A percentile compares a stretch with the other conserved stretches of the same genome.
These are phyloP conservation scores for Drosophila longiperda DNA, from an alignment of 2,888 invertebrate species.

Conservation along the genomic window DNA sequence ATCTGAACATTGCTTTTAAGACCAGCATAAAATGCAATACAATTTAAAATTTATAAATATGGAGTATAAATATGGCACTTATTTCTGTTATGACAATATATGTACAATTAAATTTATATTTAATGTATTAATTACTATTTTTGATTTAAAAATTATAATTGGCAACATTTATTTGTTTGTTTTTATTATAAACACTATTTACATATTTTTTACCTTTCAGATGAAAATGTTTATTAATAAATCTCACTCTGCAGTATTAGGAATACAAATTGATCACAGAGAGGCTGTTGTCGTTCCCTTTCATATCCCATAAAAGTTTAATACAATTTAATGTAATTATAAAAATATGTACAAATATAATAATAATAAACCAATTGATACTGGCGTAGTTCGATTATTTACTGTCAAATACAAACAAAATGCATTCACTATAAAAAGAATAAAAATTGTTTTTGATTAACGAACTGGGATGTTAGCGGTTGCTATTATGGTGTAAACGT, in stretches of 20 bases:
- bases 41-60: background rate
- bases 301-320: constrained; percentile 88
- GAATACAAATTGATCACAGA: constrained; percentile 94
- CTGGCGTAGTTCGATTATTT: constrained; percentile 19
- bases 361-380: constrained; percentile 17
- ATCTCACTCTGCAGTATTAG: constrained; percentile 90
- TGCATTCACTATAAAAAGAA: background rate
- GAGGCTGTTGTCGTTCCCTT: constrained; percentile 96
- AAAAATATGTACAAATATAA: constrained; percentile 28
- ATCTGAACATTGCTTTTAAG: background rate
- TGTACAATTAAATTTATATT: background rate
- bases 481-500: background rate
- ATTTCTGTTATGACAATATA: background rate
- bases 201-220: constrained; percentile 85
- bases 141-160: background rate
- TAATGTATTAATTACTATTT: background rate
- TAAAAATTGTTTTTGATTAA: background rate
- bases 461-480: background rate
- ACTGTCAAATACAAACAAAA: background rate
- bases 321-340: constrained; percentile 18
- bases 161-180: background rate
- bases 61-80: background rate
- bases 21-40: background rate
- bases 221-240: constrained; percentile 89
- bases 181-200: background rate